phyloP scores from a whole-genome alignment of 2,113 vertebrate genomes.

The Platichthys flesus region DNA sequence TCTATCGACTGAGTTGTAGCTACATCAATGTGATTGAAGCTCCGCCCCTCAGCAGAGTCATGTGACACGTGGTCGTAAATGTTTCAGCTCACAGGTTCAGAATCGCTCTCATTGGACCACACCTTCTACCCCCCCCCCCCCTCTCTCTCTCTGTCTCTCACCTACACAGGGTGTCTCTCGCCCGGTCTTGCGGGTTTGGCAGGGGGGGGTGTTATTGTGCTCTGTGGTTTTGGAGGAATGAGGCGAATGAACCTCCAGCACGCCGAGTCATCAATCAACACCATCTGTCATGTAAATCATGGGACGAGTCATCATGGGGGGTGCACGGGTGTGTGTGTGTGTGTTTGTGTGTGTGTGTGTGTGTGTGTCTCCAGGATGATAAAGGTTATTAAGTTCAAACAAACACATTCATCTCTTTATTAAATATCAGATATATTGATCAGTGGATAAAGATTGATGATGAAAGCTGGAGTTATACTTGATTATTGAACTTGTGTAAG shows the following conservation, averaged over 20 bases:
- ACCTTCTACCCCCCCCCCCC: background rate
- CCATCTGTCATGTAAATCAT: slow-evolving; percentile 66
- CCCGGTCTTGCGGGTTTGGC: slow-evolving; percentile 58
- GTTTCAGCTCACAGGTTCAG: background rate
- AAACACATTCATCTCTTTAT: too few species aligned
- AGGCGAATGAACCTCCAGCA: slow-evolving; percentile 56
- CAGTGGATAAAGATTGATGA: too few species aligned
- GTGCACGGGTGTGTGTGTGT: background rate
- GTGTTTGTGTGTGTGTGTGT: background rate
- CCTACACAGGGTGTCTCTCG: slow-evolving; percentile 50
- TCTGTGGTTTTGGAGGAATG: slow-evolving; percentile 55
- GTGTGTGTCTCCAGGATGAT: background rate
- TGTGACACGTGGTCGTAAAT: background rate
- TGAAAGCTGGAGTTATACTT: too few species aligned
- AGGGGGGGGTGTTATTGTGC: slow-evolving; percentile 63
- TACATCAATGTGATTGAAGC: background rate
- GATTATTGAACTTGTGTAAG: too few species aligned
- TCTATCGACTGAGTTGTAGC: too few species aligned
- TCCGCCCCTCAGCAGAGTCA: background rate
- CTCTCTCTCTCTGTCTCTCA: slow-evolving; percentile 4
- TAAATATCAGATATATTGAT: too few species aligned
- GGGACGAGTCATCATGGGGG: slow-evolving; percentile 43
- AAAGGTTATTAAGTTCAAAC: too few species aligned
- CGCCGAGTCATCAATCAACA: slow-evolving; percentile 63
- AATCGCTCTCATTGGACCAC: slow-evolving; percentile 26